These are phyloP conservation scores for Tachycineta bicolor DNA, from an alignment of 2,113 vertebrate species.

Conservation along the genomic window DNA sequence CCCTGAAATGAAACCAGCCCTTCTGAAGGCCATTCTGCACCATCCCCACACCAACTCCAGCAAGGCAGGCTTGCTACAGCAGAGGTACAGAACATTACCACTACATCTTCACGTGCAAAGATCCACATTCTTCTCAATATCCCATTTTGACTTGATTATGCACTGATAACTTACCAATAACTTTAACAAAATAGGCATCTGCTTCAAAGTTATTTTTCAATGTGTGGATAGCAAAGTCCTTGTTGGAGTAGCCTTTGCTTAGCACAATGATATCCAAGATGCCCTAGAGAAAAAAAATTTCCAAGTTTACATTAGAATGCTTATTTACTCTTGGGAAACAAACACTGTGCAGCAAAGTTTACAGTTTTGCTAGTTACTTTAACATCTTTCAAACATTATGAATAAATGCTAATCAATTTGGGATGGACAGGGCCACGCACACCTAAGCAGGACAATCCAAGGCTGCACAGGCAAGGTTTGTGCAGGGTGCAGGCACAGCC, in stretches of 20 bases:
- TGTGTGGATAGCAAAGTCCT: slow-evolving; percentile 85
- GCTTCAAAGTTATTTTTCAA: slow-evolving; percentile 98
- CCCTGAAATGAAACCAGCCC: not conserved
- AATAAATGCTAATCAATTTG: not conserved
- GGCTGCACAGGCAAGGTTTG: not conserved
- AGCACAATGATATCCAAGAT: slow-evolving; percentile 95
- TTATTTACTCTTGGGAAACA: not conserved
- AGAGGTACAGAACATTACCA: not conserved
- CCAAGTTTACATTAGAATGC: not conserved
- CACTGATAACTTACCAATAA: slow-evolving; percentile 89
- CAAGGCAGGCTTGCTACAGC: not conserved
- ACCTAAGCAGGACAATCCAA: not conserved
- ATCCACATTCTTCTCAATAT: not conserved
- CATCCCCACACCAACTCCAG: not conserved
- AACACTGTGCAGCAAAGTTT: not conserved
- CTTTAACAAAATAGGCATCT: slow-evolving; percentile 98
- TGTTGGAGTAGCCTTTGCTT: slow-evolving; percentile 76
- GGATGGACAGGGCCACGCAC: not conserved
- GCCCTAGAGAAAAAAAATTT: slow-evolving; percentile 76
- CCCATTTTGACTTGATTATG: not conserved
- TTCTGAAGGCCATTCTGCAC: not conserved
- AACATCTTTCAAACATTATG: not conserved
- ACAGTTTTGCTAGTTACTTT: not conserved
- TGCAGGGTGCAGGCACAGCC: not conserved
- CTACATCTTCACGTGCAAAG: not conserved